These are phyloP conservation scores for Anoncus sp. DNA, from an alignment of 2,888 invertebrate genomes.

Conservation along the genomic window DNA sequence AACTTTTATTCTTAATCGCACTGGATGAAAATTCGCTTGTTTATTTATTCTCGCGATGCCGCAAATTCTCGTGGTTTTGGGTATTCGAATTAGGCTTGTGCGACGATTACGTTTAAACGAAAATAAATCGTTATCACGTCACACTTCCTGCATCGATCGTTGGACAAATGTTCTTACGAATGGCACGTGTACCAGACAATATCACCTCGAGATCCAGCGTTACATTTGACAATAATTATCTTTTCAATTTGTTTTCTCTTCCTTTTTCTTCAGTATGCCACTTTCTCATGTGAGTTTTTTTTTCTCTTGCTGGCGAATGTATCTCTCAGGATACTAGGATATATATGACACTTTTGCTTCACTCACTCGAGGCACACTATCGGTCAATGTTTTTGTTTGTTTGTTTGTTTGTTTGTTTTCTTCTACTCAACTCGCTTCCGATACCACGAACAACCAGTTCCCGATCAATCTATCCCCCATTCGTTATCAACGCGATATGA, in stretches of 20 bases:
- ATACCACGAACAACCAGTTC: conserved; percentile 44
- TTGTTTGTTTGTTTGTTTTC: neutral
- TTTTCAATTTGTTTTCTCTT: neutral
- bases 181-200: conserved; percentile 39
- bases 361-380: conserved; percentile 51
- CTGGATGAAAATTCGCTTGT: neutral
- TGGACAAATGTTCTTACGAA: conserved; percentile 28
- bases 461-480: conserved; percentile 7
- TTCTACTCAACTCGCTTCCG: conserved; percentile 11
- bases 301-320: neutral
- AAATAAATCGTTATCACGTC: conserved; percentile 30
- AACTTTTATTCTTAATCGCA: conserved; percentile 8
- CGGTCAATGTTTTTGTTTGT: conserved; percentile 38
- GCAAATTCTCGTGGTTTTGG: neutral
- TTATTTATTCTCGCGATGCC: neutral
- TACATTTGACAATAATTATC: conserved; percentile 39
- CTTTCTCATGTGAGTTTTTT: neutral
- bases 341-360: conserved; percentile 49
- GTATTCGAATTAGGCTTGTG: neutral
- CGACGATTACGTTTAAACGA: neutral
- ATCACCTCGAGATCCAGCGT: conserved; percentile 48
- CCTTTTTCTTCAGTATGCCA: neutral
- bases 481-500: conserved; percentile 26
- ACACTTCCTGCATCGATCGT: conserved; percentile 41
- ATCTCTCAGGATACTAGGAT: conserved; percentile 5